Percentiles rank a stretch among this genome's conserved stretches.
phyloP scores from a whole-genome alignment of 1,140 invertebrate genomes.

The Saccostrea cuccullata region DNA sequence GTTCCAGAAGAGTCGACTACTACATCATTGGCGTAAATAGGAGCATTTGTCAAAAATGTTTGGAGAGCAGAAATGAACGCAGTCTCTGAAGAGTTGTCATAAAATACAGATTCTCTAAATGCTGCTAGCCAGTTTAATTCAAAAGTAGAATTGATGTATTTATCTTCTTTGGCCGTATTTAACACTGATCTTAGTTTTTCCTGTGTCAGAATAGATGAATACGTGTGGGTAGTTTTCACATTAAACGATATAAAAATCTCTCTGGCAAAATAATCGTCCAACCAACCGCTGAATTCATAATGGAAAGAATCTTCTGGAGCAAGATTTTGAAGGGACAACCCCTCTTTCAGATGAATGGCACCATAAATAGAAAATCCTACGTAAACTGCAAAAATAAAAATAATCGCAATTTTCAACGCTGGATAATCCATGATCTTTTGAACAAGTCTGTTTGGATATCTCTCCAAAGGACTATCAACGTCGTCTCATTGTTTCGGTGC shows the following conservation, averaged over 20 bases:
- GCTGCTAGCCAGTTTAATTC: conserved; percentile 16
- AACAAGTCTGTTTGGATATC: conserved; percentile 39
- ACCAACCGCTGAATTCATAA: conserved; percentile 42
- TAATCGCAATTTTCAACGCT: conserved; percentile 81
- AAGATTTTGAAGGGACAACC: conserved; percentile 84
- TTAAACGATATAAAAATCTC: conserved; percentile 52
- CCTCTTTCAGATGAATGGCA: conserved; percentile 90
- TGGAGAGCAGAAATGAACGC: not conserved
- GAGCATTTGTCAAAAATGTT: conserved; percentile 79
- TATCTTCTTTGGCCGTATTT: not conserved
- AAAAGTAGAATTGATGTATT: not conserved
- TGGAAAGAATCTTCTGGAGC: conserved; percentile 75
- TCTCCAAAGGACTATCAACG: conserved; percentile 44
- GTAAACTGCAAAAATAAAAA: conserved; percentile 90
- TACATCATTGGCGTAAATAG: conserved; percentile 86
- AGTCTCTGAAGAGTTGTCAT: not conserved
- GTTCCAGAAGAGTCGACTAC: conserved; percentile 88
- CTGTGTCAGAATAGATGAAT: not conserved
- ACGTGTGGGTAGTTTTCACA: conserved; percentile 5
- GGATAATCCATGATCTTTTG: conserved; percentile 39
- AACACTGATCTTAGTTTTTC: not conserved
- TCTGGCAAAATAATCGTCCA: conserved; percentile 46
- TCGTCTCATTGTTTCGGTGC: conserved; percentile 42
- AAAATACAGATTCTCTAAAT: not conserved
- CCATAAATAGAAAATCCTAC: conserved; percentile 92